Evolutionary conservation across 2,888 invertebrate genomes (phyloP).

Genomic region (Bombylius major): DNA sequence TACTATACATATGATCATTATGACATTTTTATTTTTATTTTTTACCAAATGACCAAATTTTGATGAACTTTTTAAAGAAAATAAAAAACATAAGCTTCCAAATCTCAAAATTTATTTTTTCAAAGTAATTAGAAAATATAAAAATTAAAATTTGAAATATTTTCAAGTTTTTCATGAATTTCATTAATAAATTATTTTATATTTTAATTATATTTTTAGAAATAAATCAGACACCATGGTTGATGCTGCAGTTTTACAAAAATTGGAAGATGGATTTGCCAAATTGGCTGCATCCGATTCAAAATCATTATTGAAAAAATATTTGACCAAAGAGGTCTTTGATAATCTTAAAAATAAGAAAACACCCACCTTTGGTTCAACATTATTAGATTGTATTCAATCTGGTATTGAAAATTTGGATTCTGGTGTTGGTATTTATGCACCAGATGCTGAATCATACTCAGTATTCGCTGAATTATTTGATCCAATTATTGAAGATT

Average conservation of each 20-base stretch:
- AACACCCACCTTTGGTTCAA: constrained; percentile 79
- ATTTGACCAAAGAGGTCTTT: constrained; percentile 81
- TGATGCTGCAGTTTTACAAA: constrained; percentile 81
- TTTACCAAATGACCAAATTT: too few relatives aligned
- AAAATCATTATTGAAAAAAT: constrained; percentile 93
- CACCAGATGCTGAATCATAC: constrained; percentile 94
- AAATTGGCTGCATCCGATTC: constrained; percentile 81
- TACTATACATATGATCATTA: too few relatives aligned
- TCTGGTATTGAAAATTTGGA: constrained; percentile 96
- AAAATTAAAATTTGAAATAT: too few relatives aligned
- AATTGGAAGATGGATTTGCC: constrained; percentile 81
- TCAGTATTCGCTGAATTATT: constrained; percentile 83
- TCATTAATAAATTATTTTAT: too few relatives aligned
- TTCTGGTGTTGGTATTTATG: constrained; percentile 94
- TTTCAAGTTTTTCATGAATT: too few relatives aligned
- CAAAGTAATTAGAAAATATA: too few relatives aligned
- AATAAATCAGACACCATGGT: constrained; percentile 70
- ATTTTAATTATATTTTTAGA: constrained; percentile 40
- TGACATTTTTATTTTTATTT: too few relatives aligned
- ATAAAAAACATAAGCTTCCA: too few relatives aligned
- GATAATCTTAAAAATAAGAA: constrained; percentile 86
- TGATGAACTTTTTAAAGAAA: too few relatives aligned
- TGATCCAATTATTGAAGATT: constrained; percentile 96
- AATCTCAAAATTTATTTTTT: too few relatives aligned
- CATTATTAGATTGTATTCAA: constrained; percentile 86